Evolutionary conservation across 2,888 invertebrate species (phyloP).

Genomic region (Rosalia funebris): DNA sequence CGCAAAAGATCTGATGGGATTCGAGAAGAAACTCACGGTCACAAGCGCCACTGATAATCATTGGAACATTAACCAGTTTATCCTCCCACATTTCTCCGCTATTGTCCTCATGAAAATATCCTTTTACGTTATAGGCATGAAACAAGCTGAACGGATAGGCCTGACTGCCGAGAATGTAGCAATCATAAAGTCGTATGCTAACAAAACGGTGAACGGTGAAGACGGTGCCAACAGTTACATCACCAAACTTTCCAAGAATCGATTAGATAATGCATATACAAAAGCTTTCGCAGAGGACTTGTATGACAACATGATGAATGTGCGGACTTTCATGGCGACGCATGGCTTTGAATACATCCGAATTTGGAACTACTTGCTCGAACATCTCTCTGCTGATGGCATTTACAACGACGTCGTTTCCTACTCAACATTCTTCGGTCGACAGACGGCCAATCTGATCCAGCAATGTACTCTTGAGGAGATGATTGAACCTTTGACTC

Average conservation of each 20-base stretch:
- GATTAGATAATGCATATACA: conserved; percentile 14
- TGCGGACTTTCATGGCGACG: conserved; percentile 17
- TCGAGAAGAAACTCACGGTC: conserved; percentile 11
- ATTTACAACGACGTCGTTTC: conserved; percentile 9
- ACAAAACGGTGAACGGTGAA: conserved; percentile 9
- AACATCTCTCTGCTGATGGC: not conserved
- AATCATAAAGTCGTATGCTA: conserved; percentile 9
- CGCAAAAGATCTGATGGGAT: conserved; percentile 13
- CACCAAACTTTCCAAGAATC: not conserved
- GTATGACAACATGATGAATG: conserved; percentile 23
- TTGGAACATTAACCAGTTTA: not conserved
- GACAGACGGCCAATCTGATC: conserved; percentile 2
- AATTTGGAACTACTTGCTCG: conserved; percentile 22
- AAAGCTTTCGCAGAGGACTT: conserved; percentile 17
- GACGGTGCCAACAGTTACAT: conserved; percentile 23
- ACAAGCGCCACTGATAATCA: not conserved
- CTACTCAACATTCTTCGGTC: conserved; percentile 15
- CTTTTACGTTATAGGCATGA: conserved; percentile 17
- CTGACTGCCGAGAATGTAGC: conserved; percentile 11
- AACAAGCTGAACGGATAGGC: not conserved
- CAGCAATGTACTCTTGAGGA: not conserved
- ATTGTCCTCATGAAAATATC: conserved; percentile 19
- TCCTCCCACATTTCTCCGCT: conserved; percentile 12
- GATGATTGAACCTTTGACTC: not conserved
- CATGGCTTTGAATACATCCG: conserved; percentile 23